Base-by-base conservation (phyloP, 2,888 invertebrate genomes). In the Microplitis manilae region DNA sequence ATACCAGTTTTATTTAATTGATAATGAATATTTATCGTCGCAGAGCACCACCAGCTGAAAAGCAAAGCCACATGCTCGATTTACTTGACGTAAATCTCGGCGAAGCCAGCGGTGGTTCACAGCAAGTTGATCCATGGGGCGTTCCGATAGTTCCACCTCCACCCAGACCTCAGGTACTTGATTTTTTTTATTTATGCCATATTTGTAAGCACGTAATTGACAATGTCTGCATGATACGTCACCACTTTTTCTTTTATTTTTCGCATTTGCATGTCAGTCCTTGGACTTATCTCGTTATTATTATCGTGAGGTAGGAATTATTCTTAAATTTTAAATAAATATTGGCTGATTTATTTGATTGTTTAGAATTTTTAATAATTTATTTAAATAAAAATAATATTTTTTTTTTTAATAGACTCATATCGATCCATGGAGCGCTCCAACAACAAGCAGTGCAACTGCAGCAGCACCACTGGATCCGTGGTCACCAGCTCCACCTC, bases 31-130 rank as follows among this genome's bases (percentile, higher is more conserved):
- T 50, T 50, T 50, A 50, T 13, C 50, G 13, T 71, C 70, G 68
- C 82, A 90, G 90, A 86, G 84, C 86, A 38, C 89, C 88, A 30
- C 86, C 86, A 78, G 80, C 85, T 41, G 90, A 88, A 78, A 92
- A 91, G 81, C 93, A 92, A 87, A 95, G 95, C 83, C 95, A 96
- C 89, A 92, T 97, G 90, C 92, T 96, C 79, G 97, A 97, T 91
- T 91, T 97, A 86, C 90, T 97, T 85, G 97, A 96, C 88, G 96
- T 96, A 80, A 94, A 93, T 89, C 91, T 96, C 85, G 94, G 94
- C 6, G 92, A 91, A 79, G 91, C 92, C n/a, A 91, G 92, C 82
- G 91, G 92, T 81, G 90, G 92, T 15, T 91, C 91, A 80, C 67
- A 67, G 15, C 73, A 73, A 50, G 91, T 87, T 79, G 96, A 96